These are phyloP conservation scores for Drosophila fungiperda DNA, from an alignment of 2,888 invertebrate species.

Conservation along the genomic window DNA sequence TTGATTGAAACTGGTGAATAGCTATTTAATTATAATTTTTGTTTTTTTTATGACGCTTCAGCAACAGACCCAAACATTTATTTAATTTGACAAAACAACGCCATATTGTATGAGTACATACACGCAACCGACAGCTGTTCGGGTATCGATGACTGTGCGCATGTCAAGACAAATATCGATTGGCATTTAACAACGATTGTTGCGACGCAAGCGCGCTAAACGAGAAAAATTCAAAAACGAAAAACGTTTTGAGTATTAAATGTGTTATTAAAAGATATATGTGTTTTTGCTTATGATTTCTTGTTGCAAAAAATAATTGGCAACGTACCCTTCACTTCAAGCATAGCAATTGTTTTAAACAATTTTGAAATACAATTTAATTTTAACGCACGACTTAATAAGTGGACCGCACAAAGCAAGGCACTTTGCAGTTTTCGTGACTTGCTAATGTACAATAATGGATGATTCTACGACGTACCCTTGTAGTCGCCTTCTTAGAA, in stretches of 20 bases:
- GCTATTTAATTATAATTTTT: not conserved
- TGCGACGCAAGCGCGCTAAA: slow-evolving; percentile 32
- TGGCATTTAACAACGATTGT: slow-evolving; percentile 7
- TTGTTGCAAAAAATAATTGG: not conserved
- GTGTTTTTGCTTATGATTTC: not conserved
- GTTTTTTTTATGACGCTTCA: slow-evolving; percentile 15
- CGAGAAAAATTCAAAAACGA: slow-evolving; percentile 28
- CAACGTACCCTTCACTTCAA: not conserved
- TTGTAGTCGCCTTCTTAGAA: slow-evolving; percentile 17
- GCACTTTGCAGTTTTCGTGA: slow-evolving; percentile 14
- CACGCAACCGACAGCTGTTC: slow-evolving; percentile 63
- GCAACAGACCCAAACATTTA: slow-evolving; percentile 18
- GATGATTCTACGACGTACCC: not conserved
- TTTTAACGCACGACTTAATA: slow-evolving; percentile 11
- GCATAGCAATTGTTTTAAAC: not conserved
- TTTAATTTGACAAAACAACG: slow-evolving; percentile 55
- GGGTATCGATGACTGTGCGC: slow-evolving; percentile 61
- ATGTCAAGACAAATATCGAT: slow-evolving; percentile 51
- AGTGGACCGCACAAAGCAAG: slow-evolving; percentile 9
- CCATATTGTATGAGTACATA: slow-evolving; percentile 75
- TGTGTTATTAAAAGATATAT: not conserved
- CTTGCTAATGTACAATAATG: slow-evolving; percentile 1
- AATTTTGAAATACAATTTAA: slow-evolving; percentile 13
- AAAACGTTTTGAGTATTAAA: not conserved
- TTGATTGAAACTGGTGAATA: not conserved